Evolutionary conservation across 2,888 invertebrate species (phyloP).

Genomic region (Macaria liturata): DNA sequence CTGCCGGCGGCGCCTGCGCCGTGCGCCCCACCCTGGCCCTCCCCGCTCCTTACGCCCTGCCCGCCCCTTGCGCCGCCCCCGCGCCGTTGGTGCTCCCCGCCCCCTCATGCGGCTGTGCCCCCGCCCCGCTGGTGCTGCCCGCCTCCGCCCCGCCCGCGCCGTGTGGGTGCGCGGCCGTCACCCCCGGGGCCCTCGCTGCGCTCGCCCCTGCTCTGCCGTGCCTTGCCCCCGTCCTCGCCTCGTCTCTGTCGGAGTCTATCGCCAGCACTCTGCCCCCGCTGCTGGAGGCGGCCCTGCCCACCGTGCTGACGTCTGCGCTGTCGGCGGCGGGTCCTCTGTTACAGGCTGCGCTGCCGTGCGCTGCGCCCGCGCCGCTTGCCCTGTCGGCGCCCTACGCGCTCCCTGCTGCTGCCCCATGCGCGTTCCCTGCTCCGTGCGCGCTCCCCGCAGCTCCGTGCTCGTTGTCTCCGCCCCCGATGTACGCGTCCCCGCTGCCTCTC

Average conservation of each 20-base stretch:
- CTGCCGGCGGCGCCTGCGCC: slow-evolving; percentile 11
- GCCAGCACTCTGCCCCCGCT: slow-evolving; percentile 48
- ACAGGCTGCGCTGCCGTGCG: slow-evolving; percentile 37
- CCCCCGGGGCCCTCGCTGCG: slow-evolving; percentile 33
- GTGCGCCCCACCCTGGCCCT: slow-evolving; percentile 16
- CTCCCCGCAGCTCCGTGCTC: slow-evolving; percentile 5
- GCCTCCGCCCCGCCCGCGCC: slow-evolving; percentile 27
- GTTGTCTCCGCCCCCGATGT: slow-evolving; percentile 20
- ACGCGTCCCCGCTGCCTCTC: slow-evolving; percentile 12
- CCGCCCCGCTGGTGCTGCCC: slow-evolving; percentile 24
- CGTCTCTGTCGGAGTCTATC: slow-evolving; percentile 43
- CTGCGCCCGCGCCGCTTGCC: slow-evolving; percentile 21
- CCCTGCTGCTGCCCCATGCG: slow-evolving; percentile 6
- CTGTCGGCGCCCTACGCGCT: slow-evolving; percentile 7
- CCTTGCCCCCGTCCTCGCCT: slow-evolving; percentile 43
- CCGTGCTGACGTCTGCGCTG: slow-evolving; percentile 52
- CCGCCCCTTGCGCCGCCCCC: slow-evolving; percentile 19
- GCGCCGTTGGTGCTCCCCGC: slow-evolving; percentile 28
- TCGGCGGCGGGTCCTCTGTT: slow-evolving; percentile 52
- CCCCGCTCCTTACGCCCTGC: slow-evolving; percentile 6
- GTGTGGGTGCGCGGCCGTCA: slow-evolving; percentile 13
- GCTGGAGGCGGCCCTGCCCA: slow-evolving; percentile 45
- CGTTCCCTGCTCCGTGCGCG: slow-evolving; percentile 1
- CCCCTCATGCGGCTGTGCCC: slow-evolving; percentile 19
- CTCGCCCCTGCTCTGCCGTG: slow-evolving; percentile 43